Base-by-base conservation (phyloP, 2,888 invertebrate species). In the Agrypnus murinus region DNA sequence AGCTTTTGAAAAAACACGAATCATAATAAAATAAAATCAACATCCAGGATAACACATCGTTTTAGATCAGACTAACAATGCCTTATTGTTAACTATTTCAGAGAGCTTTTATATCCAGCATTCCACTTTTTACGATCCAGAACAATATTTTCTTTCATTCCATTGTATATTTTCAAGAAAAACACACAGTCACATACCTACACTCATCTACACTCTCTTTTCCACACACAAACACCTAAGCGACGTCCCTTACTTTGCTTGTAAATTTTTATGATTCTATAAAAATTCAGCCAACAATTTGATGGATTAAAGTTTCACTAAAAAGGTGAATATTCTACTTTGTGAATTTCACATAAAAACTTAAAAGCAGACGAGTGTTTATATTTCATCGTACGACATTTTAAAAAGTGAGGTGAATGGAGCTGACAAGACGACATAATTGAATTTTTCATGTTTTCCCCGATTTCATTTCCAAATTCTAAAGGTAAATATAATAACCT, bases 71-170 rank as follows among this genome's bases (percentile, higher is more conserved):
- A 25, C 50, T 31, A 50, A 50, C 50, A 50, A 50, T 50, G 50
- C 50, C 31, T 50, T 50, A 50, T 50, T 50, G 50, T 50, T 50
- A 50, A 50, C 50, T 50, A 50, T 50, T 50, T 31, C 12, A 50
- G 50, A n/a, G 50, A 50, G 50, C 25, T 50, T 50, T 50, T 50
- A 50, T 50, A 12, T 31, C 31, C 50, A 50, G 50, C 50, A 31
- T 50, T 31, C 50, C 50, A 50, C 50, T 50, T 50, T 43, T 50
- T 50, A 50, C 50, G 50, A 50, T 25, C 50, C 31, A 50, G 50
- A 50, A 50, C 50, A 50, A 50, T 50, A 50, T 50, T 50, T 50
- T 50, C 50, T 31, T 50, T 50, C 50, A 50, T 50, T 50, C 31
- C 50, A 50, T 50, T 50, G 50, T 50, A 50, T 31, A 31, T 50